phyloP scores from a whole-genome alignment of 2,888 invertebrate species.

The Harpalus rubripes region DNA sequence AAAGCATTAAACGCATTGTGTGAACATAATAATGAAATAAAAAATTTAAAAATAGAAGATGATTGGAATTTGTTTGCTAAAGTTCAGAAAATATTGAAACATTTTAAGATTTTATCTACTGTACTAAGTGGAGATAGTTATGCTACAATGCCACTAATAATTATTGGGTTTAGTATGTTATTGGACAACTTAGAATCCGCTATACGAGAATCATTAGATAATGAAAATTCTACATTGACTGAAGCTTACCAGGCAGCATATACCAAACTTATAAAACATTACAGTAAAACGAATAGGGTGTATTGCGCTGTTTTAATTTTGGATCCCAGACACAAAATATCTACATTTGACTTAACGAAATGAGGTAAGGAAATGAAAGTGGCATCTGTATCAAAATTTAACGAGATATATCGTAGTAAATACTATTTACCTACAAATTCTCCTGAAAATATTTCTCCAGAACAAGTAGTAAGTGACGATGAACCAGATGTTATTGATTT shows the following conservation, averaged over 20 bases:
- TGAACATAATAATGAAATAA: constrained; percentile 57
- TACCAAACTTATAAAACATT: neutral
- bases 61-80: constrained; percentile 63
- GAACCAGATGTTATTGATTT: neutral
- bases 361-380: constrained; percentile 29
- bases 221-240: too few relatives aligned
- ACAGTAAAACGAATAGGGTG: constrained; percentile 67
- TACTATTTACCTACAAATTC: constrained; percentile 5
- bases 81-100: constrained; percentile 57
- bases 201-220: neutral
- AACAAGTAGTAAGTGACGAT: neutral
- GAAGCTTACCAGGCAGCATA: too few relatives aligned
- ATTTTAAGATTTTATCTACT: constrained; percentile 64
- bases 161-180: constrained; percentile 56
- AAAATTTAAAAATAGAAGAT: constrained; percentile 41
- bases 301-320: constrained; percentile 70
- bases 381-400: constrained; percentile 22
- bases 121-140: constrained; percentile 66
- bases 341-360: constrained; percentile 31
- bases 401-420: constrained; percentile 7
- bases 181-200: constrained; percentile 17
- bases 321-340: constrained; percentile 70
- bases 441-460: neutral
- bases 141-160: constrained; percentile 53
- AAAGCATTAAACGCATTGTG: constrained; percentile 62